Base-by-base conservation (phyloP, 1,140 invertebrate species). In the Macrostomum lignano region DNA sequence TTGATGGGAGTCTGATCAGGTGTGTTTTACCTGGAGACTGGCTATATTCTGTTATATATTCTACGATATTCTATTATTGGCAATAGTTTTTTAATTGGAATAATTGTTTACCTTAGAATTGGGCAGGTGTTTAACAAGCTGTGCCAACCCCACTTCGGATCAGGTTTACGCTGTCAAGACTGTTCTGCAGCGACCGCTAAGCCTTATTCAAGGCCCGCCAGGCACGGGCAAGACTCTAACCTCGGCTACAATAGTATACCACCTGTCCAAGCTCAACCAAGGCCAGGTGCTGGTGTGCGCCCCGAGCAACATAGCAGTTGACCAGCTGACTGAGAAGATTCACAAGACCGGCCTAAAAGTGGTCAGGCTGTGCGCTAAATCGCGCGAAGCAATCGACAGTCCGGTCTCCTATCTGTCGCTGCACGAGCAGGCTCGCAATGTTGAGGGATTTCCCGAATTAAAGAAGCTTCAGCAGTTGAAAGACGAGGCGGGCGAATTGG, bases 101-200 rank as follows among this genome's bases (percentile, higher is more conserved):
- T n/a, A n/a, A n/a, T n/a, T n/a, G n/a, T n/a, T n/a, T n/a, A n/a
- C n/a, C n/a, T n/a, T n/a, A n/a, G n/a, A n/a, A n/a, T 60, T 65
- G 49, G 36, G 22, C 36, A 7, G 20, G n/a, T n/a, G n/a, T n/a
- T n/a, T 57, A 71, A 65, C n/a, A n/a, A n/a, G n/a, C n/a, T n/a
- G n/a, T n/a, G n/a, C n/a, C n/a, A n/a, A n/a, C n/a, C n/a, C n/a
- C n/a, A n/a, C n/a, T n/a, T n/a, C n/a, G n/a, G n/a, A n/a, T n/a
- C n/a, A n/a, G n/a, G 81, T 91, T 0, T 93, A 86, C 58, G 91
- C 91, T n/a, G 86, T 99, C 0, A 93, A 93, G 50, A 84, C 91
- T 49, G 88, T 86, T 0, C 62, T 98, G 1, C 84, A 93, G 51
- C 65, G 84, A n/a, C 86, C 88, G 0, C 54, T 96, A 4, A 88